These are phyloP conservation scores for Mareca strepera DNA, from an alignment of 2,797 vertebrate species.

Conservation along the genomic window DNA sequence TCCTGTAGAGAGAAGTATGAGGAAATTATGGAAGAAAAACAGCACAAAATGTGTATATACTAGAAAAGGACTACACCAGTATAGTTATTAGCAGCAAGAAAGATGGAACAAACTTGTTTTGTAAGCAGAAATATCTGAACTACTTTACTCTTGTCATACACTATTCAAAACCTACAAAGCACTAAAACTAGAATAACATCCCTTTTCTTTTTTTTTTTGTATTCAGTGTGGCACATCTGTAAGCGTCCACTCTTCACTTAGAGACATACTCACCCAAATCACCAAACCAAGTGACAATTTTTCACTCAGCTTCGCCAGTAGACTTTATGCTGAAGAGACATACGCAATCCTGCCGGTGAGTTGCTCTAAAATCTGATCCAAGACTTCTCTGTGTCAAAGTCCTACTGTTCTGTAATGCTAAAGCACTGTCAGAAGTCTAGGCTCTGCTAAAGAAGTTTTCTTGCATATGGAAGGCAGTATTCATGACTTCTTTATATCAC, in stretches of 20 bases:
- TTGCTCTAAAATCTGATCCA: background rate
- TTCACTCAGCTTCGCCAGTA: slow-evolving; percentile 82
- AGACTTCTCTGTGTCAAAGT: background rate
- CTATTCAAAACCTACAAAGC: background rate
- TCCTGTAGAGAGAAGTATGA: background rate
- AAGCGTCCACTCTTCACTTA: slow-evolving; percentile 44
- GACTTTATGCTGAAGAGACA: slow-evolving; percentile 83
- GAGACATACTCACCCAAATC: slow-evolving; percentile 78
- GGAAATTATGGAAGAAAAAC: background rate
- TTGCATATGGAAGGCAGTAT: background rate
- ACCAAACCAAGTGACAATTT: slow-evolving; percentile 80
- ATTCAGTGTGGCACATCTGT: background rate
- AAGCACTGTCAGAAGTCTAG: background rate
- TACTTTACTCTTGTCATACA: background rate
- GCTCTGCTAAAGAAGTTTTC: background rate
- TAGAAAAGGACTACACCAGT: background rate
- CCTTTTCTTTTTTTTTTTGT: background rate
- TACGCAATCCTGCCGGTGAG: slow-evolving; percentile 83
- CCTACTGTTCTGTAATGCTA: background rate
- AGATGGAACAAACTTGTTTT: background rate
- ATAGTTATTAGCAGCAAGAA: background rate
- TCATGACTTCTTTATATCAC: background rate
- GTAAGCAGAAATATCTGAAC: background rate
- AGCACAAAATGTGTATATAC: background rate
- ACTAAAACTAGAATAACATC: background rate